These are phyloP conservation scores for Chromoteleia sp. DNA, from an alignment of 2,888 invertebrate species.

Conservation along the genomic window DNA sequence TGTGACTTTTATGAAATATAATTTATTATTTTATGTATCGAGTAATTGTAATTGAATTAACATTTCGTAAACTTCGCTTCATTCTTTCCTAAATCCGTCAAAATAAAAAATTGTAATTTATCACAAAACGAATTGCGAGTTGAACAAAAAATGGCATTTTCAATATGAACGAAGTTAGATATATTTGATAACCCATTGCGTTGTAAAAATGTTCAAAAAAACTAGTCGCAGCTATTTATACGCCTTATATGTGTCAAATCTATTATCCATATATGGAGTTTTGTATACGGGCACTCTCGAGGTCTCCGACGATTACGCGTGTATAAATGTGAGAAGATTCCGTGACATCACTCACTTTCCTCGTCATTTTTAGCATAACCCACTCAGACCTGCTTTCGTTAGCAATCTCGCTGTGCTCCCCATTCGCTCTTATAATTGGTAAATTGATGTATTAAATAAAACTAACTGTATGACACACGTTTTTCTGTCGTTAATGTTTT, in stretches of 20 bases:
- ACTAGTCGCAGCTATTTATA: conserved; percentile 13
- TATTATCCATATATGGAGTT: conserved; percentile 46
- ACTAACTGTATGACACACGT: conserved; percentile 46
- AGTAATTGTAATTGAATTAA: too few species aligned
- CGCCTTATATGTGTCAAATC: conserved; percentile 51
- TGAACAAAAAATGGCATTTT: too few species aligned
- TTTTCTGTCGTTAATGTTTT: conserved; percentile 26
- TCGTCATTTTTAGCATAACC: conserved; percentile 61
- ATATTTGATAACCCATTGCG: too few species aligned
- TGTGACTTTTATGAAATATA: too few species aligned
- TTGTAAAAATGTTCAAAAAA: not conserved
- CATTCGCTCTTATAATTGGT: conserved; percentile 61
- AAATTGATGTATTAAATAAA: conserved; percentile 61
- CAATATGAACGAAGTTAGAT: too few species aligned
- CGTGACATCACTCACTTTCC: conserved; percentile 64
- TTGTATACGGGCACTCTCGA: conserved; percentile 41
- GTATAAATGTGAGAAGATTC: conserved; percentile 43
- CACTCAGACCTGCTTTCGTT: conserved; percentile 60
- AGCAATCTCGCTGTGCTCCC: conserved; percentile 50
- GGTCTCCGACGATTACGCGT: conserved; percentile 40
- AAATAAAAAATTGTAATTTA: too few species aligned
- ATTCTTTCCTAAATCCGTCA: too few species aligned
- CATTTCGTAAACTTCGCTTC: too few species aligned
- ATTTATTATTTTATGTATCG: too few species aligned
- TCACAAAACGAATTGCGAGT: too few species aligned